A percentile compares a stretch with the other conserved stretches of the same genome.
These are phyloP conservation scores for Cenopis cana DNA, from an alignment of 2,888 invertebrate species.

Conservation along the genomic window DNA sequence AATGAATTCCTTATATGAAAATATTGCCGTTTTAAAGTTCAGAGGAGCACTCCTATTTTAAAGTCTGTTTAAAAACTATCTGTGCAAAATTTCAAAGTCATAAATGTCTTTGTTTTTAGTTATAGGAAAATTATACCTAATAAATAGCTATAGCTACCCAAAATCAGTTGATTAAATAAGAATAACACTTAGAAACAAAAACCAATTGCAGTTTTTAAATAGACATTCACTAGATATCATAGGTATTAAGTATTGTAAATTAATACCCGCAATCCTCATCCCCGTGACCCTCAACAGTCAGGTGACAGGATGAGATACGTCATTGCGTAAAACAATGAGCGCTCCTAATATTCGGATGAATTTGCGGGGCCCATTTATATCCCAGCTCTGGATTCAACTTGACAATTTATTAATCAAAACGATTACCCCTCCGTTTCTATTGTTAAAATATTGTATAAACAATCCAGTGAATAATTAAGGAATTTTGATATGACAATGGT, in stretches of 20 bases:
- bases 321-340: slow-evolving; percentile 83
- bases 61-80: too few species aligned
- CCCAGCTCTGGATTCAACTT: slow-evolving; percentile 83
- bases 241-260: neutral
- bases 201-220: neutral
- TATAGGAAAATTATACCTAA: too few species aligned
- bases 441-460: slow-evolving; percentile 84
- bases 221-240: neutral
- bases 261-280: slow-evolving; percentile 8
- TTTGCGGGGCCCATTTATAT: slow-evolving; percentile 84
- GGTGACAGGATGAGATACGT: slow-evolving; percentile 83
- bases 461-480: slow-evolving; percentile 85
- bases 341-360: slow-evolving; percentile 81
- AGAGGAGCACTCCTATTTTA: too few species aligned
- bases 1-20: too few species aligned
- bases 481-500: slow-evolving; percentile 83
- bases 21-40: too few species aligned
- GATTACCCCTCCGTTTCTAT: slow-evolving; percentile 83
- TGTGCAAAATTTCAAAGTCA: too few species aligned
- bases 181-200: neutral
- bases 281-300: slow-evolving; percentile 70
- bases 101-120: too few species aligned
- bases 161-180: neutral
- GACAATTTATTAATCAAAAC: slow-evolving; percentile 86
- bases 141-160: too few species aligned